Evolutionary conservation across 2,888 invertebrate species (phyloP), one percentile per base, ranked within the genome.

Genomic region (Mythimna vitellina): DNA sequence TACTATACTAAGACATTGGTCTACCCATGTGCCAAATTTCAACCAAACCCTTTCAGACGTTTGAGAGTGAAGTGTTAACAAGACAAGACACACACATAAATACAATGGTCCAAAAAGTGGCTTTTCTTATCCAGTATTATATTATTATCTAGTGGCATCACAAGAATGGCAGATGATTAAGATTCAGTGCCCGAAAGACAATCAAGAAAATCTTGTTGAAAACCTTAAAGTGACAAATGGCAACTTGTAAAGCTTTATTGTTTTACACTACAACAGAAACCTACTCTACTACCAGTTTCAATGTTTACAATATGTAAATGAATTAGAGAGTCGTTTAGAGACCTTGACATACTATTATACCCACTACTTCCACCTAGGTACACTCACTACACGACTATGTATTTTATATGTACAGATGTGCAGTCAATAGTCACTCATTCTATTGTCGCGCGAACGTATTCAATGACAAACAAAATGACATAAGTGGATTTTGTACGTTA

Each of bases 391-490:
- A 32, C 12, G 38, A 54, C 64, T 73, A 74, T 61, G 65, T 61
- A 32, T 38, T 38, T 65, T 51, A 51, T n/a, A 63, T 73, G 63
- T 58, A 69, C 64, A 71, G 53, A 62, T 76, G 73, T 82, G 46
- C 78, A 70, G 57, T 70, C 73, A 73, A 69, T 61, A 73, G 76
- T 65, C 76, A 74, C 25, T 77, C 74, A 79, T 73, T 72, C 75
- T 72, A 83, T 83, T 86, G 85, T 81, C 58, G 54, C 68, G 63
- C 51, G 73, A 66, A 71, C 65, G 71, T 76, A 66, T 78, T 79
- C 84, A 84, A 79, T 85, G 81, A 77, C 83, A 78, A 79, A 81
- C 70, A 78, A 83, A 79, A 78, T 78, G 70, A 73, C 78, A 79
- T 84, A 84, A 85, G 84, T 85, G 84, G 78, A 86, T 83, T 84